Percentiles rank a stretch among this genome's conserved stretches.
These are phyloP conservation scores for Sapajus apella DNA, from an alignment of 2,113 vertebrate species.

Conservation along the genomic window DNA sequence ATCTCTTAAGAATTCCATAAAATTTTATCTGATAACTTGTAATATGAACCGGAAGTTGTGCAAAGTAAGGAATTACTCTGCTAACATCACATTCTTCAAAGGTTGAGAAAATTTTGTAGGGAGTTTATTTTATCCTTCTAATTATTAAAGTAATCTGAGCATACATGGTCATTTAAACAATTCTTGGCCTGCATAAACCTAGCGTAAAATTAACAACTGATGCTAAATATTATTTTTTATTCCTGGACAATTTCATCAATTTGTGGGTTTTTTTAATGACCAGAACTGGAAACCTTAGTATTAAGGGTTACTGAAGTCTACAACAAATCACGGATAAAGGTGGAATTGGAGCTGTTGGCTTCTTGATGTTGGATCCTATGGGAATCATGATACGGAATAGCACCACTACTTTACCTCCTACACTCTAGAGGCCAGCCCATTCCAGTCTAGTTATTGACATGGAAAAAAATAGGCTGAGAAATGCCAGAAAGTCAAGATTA, in stretches of 20 bases:
- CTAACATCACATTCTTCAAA: constrained; percentile 23
- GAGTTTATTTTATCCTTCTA: constrained; percentile 27
- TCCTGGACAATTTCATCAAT: constrained; percentile 4
- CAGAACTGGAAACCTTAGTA: constrained; percentile 5
- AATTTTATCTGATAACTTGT: constrained; percentile 49
- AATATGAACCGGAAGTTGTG: constrained; percentile 40
- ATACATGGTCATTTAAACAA: background rate
- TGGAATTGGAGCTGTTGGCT: constrained; percentile 13
- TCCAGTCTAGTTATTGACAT: constrained; percentile 7
- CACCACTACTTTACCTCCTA: background rate
- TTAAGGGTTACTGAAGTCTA: constrained; percentile 18
- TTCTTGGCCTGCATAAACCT: background rate
- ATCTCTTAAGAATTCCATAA: constrained; percentile 52
- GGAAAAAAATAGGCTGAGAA: background rate
- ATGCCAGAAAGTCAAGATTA: constrained; percentile 24
- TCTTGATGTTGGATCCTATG: constrained; percentile 23
- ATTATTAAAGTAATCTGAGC: constrained; percentile 47
- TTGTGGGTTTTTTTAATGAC: constrained; percentile 11
- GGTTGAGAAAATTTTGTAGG: constrained; percentile 17
- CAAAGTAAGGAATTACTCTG: constrained; percentile 32
- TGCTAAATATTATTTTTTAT: constrained; percentile 44
- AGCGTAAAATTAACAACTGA: constrained; percentile 10
- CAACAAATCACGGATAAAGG: constrained; percentile 42
- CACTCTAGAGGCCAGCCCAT: background rate
- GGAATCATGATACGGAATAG: constrained; percentile 21